Base-by-base conservation (phyloP, 2,888 invertebrate species). In the Pristionchus mayeri region DNA sequence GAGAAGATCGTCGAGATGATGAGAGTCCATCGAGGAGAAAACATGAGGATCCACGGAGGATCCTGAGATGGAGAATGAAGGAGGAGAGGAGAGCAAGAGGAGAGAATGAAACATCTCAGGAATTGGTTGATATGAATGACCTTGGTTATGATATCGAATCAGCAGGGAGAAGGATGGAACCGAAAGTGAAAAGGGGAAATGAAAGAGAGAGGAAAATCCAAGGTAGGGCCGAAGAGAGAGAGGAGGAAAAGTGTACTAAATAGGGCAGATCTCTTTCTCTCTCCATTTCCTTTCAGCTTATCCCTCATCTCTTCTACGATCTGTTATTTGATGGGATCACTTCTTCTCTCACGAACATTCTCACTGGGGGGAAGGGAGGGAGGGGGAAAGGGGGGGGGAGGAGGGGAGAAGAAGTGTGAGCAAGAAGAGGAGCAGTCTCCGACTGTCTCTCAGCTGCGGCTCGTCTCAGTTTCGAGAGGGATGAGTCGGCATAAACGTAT, bases 1-100 rank as follows among this genome's bases (percentile, higher is more conserved):
- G 89, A 89, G 52, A 88, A 57, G 16, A 89, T 85, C 18, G 90
- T 89, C 60, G 90, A 87, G 21, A 79, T 34, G 37, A 89, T 85
- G 57, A 86, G 30, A 76, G 71, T 84, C 71, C 67, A 57, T 18
- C 86, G 85, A 30, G 82, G 40, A 24, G 75, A 76, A 50, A 85
- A 21, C 83, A 82, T 81, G 67, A 67, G 67, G 67, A 67, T 67
- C 67, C 67, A 37, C 34, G 34, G 37, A 40, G 79, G 48, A 84
- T 76, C 76, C 52, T 52, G 48, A 76, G 24, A 48, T 44, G 75
- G 48, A 50, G 30, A 7, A 9, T 1, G 18, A 48, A 24, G n/a
- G 48, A 84, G 44, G 63, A 34, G 9, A 48, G 78, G 63, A 79
- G 60, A 54, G 37, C 52, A 44, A 40, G 30, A 34, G n/a, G 76